These are phyloP conservation scores for Gymnosoma rotundatum DNA, from an alignment of 2,888 invertebrate genomes.

Conservation along the genomic window DNA sequence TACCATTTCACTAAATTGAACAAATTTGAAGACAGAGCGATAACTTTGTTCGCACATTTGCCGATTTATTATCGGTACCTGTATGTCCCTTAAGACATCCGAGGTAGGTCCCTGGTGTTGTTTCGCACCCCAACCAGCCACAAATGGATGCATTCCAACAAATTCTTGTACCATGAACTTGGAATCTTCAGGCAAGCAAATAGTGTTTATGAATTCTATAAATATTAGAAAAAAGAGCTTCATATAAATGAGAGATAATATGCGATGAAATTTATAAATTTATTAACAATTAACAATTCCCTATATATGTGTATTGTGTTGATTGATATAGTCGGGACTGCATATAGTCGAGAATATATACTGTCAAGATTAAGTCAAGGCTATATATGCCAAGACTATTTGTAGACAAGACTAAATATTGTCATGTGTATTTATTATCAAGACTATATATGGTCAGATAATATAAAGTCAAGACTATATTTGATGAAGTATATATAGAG, in stretches of 20 bases:
- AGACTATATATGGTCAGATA: no score
- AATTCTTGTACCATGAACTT: constrained; percentile 77
- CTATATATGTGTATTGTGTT: no score
- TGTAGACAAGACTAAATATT: no score
- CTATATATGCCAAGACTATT: no score
- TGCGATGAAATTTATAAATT: no score
- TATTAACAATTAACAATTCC: no score
- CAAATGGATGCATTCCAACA: constrained; percentile 85
- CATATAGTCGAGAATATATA: no score
- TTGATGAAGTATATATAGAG: no score
- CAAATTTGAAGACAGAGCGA: constrained; percentile 75
- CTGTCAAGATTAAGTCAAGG: no score
- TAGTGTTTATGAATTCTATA: constrained; percentile 86
- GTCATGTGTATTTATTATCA: no score
- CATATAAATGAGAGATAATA: background rate
- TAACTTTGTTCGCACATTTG: constrained; percentile 82
- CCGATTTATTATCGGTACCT: constrained; percentile 80
- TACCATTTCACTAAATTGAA: constrained; percentile 76
- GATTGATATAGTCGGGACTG: no score
- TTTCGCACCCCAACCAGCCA: constrained; percentile 91
- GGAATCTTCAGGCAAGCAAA: constrained; percentile 88
- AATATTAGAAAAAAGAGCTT: background rate
- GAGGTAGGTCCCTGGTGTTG: constrained; percentile 80
- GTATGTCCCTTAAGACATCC: constrained; percentile 83
- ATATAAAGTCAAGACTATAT: no score